Evolutionary conservation across 2,888 invertebrate genomes (phyloP), one percentile per base, ranked within the genome.

Genomic region (Drosophila rellima): DNA sequence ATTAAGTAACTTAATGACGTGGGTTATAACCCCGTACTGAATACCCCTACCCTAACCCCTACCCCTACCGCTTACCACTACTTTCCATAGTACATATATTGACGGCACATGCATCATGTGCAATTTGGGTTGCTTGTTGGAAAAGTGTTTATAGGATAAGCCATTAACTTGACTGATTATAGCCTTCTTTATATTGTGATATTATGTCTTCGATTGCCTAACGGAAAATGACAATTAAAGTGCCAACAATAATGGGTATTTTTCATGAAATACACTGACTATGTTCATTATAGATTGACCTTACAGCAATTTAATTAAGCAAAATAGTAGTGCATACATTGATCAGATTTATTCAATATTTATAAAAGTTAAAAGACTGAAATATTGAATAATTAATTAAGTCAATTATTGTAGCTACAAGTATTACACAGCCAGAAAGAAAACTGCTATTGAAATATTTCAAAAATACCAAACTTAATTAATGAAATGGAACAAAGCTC

Each of bases 1-100:
- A 80, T 88, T 88, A 85, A 86, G 86, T 83, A 85, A 86, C 86
- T 83, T 83, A 88, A 88, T 88, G 86, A 81, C 82, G 88, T 85
- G 85, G 85, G 72, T 83, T 88, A 85, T 74, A 73, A 56, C 66
- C 60, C 52, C 63, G 39, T 48, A 47, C 18, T 11, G 47, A 31
- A 17, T 47, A 13, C 18, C 57, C 50, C 52, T n/a, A 73, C 50
- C 8, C 37, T 59, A 42, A 6, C 6, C 6, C 23, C 23, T 23
- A n/a, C 6, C 20, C 20, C 2, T 23, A 23, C 23, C 3, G n/a
- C n/a, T n/a, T 40, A 29, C 59, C 39, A 29, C 20, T 44, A 29
- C 31, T 23, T 40, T 29, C 39, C 20, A 37, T 44, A 54, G 8
- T 33, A 33, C 20, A 26, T 26, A 11, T 1, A 18, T 29, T 37